Evolutionary conservation across 2,888 invertebrate species (phyloP), one percentile per base, ranked within the genome.

Genomic region (Chaetogeoica ovagalla): DNA sequence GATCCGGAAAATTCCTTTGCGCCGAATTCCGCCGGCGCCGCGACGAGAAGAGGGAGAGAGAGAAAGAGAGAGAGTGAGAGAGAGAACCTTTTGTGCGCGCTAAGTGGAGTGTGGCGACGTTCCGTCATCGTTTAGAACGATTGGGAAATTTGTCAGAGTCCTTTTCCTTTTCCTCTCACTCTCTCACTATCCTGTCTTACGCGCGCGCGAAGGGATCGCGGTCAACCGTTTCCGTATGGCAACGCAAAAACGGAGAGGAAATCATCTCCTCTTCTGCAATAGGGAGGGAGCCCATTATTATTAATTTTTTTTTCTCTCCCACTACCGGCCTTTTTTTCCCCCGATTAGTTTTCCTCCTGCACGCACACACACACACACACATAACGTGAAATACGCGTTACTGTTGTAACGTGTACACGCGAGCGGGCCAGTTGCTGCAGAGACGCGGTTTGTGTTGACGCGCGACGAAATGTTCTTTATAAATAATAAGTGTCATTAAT

Each of bases 61-160:
- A n/a, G n/a, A n/a, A n/a, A n/a, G n/a, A n/a, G n/a, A n/a, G n/a
- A n/a, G n/a, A n/a, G n/a, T n/a, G n/a, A n/a, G n/a, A n/a, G n/a
- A n/a, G 30, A 30, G 30, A 30, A 23, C 48, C 77, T 65, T 65
- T 79, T 79, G 79, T 79, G 71, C 43, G 52, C 62, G 69, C 77
- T 70, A 77, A 77, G 77, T 77, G 69, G 69, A 77, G 79, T 63
- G 62, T 23, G 70, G 23, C 23, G 69, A 60, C 55, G 43, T 71
- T n/a, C 55, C 70, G 23, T 63, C 69, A n/a, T 77, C 69, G 60
- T 70, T 77, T 62, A 77, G 52, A 70, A 55, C 52, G 59, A 69
- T 70, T 63, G 77, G 69, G 37, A 77, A 77, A 69, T 77, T 70
- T 63, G 62, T 62, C 69, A 59, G 59, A 11, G 11, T 13, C 48